Percentiles rank a stretch among this genome's conserved stretches.
Conservation (phyloP, 2,888 invertebrate species). For the Prostheceraeus crozeri region DNA sequence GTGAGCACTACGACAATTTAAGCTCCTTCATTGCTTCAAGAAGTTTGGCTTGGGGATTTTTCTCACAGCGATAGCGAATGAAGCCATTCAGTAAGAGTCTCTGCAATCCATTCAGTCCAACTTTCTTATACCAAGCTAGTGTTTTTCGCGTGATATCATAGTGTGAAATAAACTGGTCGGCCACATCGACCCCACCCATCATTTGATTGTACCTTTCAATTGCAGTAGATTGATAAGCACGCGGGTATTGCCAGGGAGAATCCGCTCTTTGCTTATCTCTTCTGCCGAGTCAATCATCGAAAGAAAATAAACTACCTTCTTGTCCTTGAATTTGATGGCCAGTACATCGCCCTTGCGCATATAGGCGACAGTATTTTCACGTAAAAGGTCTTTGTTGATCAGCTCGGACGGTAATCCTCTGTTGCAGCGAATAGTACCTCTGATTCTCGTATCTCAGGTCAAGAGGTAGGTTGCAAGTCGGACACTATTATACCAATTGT, state of each 20-base stretch:
- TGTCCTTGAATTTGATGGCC: slow-evolving; percentile 23
- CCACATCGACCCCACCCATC: slow-evolving; percentile 26
- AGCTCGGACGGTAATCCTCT: slow-evolving; percentile 11
- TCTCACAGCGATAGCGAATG: slow-evolving; percentile 27
- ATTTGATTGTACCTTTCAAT: slow-evolving; percentile 20
- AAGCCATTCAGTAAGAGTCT: slow-evolving; percentile 24
- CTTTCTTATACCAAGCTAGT: slow-evolving; percentile 24
- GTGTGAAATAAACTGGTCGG: slow-evolving; percentile 16
- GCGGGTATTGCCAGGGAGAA: slow-evolving; percentile 20
- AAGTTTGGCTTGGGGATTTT: slow-evolving; percentile 12
- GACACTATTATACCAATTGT: slow-evolving; percentile 27
- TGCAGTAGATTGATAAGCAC: slow-evolving; percentile 27
- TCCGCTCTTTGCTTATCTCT: slow-evolving; percentile 19
- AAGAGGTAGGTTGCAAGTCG: slow-evolving; percentile 22
- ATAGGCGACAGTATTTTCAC: slow-evolving; percentile 24
- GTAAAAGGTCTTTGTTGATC: slow-evolving; percentile 21
- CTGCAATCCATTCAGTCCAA: slow-evolving; percentile 29
- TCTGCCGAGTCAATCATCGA: slow-evolving; percentile 21
- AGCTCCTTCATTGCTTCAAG: slow-evolving; percentile 23
- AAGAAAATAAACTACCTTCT: slow-evolving; percentile 19
- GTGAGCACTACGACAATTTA: slow-evolving; percentile 21
- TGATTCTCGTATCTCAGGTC: slow-evolving; percentile 8
- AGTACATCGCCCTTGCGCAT: slow-evolving; percentile 24
- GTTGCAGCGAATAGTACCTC: slow-evolving; percentile 27
- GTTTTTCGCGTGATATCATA: slow-evolving; percentile 20